Conservation (phyloP, 2,888 invertebrate genomes). For the Pimpla rufipes region DNA sequence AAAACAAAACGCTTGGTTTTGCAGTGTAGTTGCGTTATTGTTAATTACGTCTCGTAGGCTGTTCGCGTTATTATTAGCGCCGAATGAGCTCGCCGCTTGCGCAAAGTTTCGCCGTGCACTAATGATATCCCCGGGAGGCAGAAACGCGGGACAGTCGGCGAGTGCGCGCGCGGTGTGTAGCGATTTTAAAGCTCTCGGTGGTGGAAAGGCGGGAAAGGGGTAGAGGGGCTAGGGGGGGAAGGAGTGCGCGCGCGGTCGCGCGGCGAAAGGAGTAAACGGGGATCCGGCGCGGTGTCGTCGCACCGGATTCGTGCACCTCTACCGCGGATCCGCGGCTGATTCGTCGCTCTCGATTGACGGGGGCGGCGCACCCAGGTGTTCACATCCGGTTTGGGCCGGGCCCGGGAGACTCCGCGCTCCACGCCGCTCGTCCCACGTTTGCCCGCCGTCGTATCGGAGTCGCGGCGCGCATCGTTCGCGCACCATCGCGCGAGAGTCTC, state of each 20-base stretch:
- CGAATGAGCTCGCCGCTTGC: too few species aligned
- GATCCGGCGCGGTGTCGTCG: conserved; percentile 72
- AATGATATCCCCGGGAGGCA: too few species aligned
- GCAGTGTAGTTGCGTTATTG: too few species aligned
- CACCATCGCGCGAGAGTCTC: conserved; percentile 16
- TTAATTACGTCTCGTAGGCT: too few species aligned
- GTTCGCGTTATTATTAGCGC: too few species aligned
- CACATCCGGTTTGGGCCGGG: conserved; percentile 82
- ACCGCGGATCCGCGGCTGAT: conserved; percentile 81
- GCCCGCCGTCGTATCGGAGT: conserved; percentile 38
- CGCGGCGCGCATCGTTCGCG: conserved; percentile 24
- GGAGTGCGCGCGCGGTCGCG: conserved; percentile 21
- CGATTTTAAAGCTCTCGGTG: too few species aligned
- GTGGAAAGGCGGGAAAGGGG: not conserved
- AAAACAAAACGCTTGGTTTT: too few species aligned
- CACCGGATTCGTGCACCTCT: conserved; percentile 82
- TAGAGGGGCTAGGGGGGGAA: not conserved
- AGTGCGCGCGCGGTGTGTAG: too few species aligned
- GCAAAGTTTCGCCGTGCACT: too few species aligned
- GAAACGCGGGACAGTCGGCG: too few species aligned
- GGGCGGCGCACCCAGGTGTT: conserved; percentile 83
- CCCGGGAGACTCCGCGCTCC: conserved; percentile 66
- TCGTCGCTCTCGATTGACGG: conserved; percentile 83
- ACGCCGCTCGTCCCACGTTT: conserved; percentile 41
- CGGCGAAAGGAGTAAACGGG: conserved; percentile 47